phyloP scores from a whole-genome alignment of 2,888 invertebrate genomes.

The Erynnis tages region DNA sequence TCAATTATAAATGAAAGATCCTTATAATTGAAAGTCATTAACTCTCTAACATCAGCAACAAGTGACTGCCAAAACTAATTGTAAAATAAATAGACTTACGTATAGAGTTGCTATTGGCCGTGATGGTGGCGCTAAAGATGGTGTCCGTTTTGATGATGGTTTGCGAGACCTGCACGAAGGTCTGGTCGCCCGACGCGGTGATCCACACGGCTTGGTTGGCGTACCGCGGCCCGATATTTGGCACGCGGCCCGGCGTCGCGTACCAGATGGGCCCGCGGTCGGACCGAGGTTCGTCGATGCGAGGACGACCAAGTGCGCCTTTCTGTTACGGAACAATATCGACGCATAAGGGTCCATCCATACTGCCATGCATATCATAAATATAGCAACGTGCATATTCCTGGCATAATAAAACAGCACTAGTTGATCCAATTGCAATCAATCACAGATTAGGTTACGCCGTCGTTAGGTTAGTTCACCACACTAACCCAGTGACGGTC shows the following conservation, averaged over 20 bases:
- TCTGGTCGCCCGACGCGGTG: conserved; percentile 97
- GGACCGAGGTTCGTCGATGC: conserved; percentile 58
- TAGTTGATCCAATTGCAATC: no score
- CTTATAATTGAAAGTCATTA: no score
- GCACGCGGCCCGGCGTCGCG: conserved; percentile 87
- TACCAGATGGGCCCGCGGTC: conserved; percentile 84
- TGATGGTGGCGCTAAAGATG: conserved; percentile 92
- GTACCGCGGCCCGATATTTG: conserved; percentile 91
- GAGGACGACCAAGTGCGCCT: conserved; percentile 80
- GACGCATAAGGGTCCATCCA: no score
- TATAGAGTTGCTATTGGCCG: conserved; percentile 92
- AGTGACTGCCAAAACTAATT: background rate
- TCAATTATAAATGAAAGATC: no score
- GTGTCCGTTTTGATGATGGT: conserved; percentile 95
- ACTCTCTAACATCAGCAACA: no score
- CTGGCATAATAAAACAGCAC: no score
- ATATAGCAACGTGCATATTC: no score
- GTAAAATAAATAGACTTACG: conserved; percentile 73
- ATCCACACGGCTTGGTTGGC: conserved; percentile 96
- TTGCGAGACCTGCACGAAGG: conserved; percentile 95
- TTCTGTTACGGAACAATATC: no score
- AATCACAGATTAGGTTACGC: no score
- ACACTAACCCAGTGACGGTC: no score
- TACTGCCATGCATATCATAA: no score
- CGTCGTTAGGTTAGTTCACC: no score